Percentiles rank a stretch among this genome's conserved stretches.
Evolutionary conservation across 1,140 invertebrate genomes (phyloP).

Genomic region (Schlechtendalia chinensis): DNA sequence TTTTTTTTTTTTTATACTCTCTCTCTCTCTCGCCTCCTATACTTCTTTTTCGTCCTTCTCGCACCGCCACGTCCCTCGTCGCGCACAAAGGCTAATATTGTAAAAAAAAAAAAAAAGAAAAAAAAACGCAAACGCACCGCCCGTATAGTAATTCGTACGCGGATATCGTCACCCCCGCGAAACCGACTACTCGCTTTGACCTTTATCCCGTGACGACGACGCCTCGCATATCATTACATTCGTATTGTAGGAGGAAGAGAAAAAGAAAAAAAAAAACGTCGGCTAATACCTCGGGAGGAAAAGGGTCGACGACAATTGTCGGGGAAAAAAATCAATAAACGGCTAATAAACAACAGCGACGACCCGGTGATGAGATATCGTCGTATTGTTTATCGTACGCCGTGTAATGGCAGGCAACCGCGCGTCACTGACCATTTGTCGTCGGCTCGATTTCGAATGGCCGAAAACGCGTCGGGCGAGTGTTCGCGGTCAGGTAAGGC

Average conservation of each 20-base stretch:
- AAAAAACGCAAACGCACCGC: slow-evolving; percentile 4
- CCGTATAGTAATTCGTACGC: slow-evolving; percentile 18
- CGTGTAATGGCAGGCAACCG: too few species aligned
- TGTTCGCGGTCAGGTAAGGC: too few species aligned
- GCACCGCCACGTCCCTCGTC: too few species aligned
- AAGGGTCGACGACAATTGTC: slow-evolving; percentile 35
- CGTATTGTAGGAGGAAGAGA: background rate
- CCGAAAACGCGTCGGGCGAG: too few species aligned
- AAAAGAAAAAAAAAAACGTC: background rate
- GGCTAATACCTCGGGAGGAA: background rate
- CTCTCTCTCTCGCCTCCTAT: background rate
- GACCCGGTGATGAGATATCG: background rate
- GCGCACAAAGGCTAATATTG: slow-evolving; percentile 31
- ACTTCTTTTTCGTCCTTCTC: background rate
- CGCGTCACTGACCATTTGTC: too few species aligned
- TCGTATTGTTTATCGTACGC: too few species aligned
- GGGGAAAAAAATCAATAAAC: background rate
- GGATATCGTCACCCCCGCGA: background rate
- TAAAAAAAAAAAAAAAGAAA: background rate
- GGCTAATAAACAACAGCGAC: background rate
- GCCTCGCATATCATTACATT: slow-evolving; percentile 37
- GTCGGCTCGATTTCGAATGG: too few species aligned
- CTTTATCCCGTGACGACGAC: slow-evolving; percentile 43
- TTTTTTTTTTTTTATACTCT: too few species aligned
- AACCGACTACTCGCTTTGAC: slow-evolving; percentile 45